Evolutionary conservation across 2,113 vertebrate genomes (phyloP), one percentile per base, ranked within the genome.

Genomic region (Syngnathus scovelli): DNA sequence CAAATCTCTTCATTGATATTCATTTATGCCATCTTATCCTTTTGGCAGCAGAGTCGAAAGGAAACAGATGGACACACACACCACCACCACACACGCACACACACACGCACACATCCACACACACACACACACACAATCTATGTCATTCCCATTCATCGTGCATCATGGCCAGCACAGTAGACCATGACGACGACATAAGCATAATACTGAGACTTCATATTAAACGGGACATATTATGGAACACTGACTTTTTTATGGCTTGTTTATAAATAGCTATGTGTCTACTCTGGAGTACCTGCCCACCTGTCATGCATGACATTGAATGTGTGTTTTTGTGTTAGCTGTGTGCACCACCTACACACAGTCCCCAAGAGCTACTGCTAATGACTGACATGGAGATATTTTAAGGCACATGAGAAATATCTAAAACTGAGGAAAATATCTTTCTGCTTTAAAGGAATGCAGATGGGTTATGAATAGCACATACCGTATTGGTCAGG

Each of bases 401-500:
- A 7, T 27, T 55, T 27, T 55, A 55, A 12, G 23, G 27, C 23
- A 55, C 12, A 12, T 15, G 1, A 13, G 27, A 56, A 33, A 0
- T 36, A 12, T 56, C 27, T 56, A 16, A 15, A 56, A 56, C 15
- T 56, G 21, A 33, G 27, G 15, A 11, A 56, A 56, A 56, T 7
- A 56, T 33, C 33, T 55, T 10, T 27, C 23, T 33, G 21, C 9
- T 54, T 8, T 7, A n/a, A 51, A 51, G 6, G 9, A 54, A 55
- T 27, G 21, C 36, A 46, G 43, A 36, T 11, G 27, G 54, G 21
- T 27, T 12, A 41, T n/a, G 38, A 36, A 61, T 23, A 27, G 16
- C 12, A 78, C 82, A 56, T 74, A 92, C 90, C 90, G 46, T 89
- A 90, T 78, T 87, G 91, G 59, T 93, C 90, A 48, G 89, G 83